Base-by-base conservation (phyloP, 2,113 vertebrate species). In the Castor canadensis region DNA sequence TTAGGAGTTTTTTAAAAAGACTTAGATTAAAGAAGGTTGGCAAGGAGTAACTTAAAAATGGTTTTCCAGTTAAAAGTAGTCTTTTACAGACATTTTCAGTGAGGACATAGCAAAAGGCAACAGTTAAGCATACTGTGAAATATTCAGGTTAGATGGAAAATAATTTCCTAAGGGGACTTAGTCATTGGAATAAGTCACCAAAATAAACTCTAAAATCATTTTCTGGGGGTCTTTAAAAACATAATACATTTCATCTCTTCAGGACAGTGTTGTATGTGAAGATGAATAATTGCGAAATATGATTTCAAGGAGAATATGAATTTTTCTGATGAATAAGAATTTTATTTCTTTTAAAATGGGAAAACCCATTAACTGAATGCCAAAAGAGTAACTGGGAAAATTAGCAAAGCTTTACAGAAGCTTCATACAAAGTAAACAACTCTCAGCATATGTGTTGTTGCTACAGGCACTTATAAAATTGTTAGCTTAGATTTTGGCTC, bases 121-220 rank as follows among this genome's bases (percentile, higher is more conserved):
- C 6, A 75, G 62, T 92, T 82, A 86, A 88, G 49, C 30, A 85
- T 52, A 54, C 82, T 95, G n/a, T 81, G 52, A 90, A 95, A 95
- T 95, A 60, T 62, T 92, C 77, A 93, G 87, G 81, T 96, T 96
- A 85, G 60, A 73, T 89, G 88, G 89, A 81, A 94, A 97, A 91
- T 90, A 43, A 91, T 93, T 96, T 94, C 87, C 81, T 82, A 30
- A 84, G 81, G 26, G 35, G 30, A 93, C 64, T 96, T 88, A 86
- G 35, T 79, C 92, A 89, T 28, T 95, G 82, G 56, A 93, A 73
- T 96, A 97, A 92, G 49, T 89, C 81, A 95, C 56, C 49, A 89
- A 95, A 95, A 85, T 60, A 87, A 96, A 7, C 43, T 88, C 60
- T 77, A 62, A 95, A 87, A 26, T 80, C 12, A n/a, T 95, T 83